Evolutionary conservation across 2,797 vertebrate species (phyloP).

Genomic region (Periparus ater): DNA sequence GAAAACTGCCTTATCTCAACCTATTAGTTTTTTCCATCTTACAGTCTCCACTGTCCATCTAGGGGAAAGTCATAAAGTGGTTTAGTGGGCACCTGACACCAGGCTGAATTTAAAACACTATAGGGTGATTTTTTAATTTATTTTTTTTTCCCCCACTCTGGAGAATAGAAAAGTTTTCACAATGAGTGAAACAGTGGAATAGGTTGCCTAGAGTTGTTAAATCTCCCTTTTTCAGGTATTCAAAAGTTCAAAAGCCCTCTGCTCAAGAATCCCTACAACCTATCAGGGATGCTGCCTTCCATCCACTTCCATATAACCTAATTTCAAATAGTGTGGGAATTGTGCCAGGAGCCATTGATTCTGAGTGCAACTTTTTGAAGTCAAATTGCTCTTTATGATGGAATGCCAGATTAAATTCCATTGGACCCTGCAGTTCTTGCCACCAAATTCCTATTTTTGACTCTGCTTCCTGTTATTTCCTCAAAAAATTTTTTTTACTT

Average conservation of each 20-base stretch:
- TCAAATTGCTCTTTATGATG: background rate
- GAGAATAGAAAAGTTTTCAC: background rate
- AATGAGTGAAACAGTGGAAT: background rate
- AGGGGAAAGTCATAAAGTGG: fast-evolving
- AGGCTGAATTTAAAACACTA: background rate
- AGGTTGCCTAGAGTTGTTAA: background rate
- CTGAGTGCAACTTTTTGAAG: background rate
- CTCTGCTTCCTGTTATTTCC: background rate
- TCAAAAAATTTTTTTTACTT: background rate
- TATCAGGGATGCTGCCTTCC: background rate
- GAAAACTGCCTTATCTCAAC: background rate
- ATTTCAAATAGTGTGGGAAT: background rate
- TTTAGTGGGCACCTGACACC: background rate
- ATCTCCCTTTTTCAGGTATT: background rate
- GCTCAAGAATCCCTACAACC: fast-evolving
- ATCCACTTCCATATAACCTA: background rate
- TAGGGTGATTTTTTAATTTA: background rate
- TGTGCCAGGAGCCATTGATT: background rate
- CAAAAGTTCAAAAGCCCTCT: background rate
- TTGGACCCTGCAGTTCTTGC: background rate
- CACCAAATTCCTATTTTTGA: background rate
- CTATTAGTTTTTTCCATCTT: background rate
- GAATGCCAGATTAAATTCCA: background rate
- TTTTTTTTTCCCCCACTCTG: background rate
- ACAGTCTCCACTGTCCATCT: background rate